Conservation (phyloP, 2,888 invertebrate genomes). For the Nymphalis polychloros region DNA sequence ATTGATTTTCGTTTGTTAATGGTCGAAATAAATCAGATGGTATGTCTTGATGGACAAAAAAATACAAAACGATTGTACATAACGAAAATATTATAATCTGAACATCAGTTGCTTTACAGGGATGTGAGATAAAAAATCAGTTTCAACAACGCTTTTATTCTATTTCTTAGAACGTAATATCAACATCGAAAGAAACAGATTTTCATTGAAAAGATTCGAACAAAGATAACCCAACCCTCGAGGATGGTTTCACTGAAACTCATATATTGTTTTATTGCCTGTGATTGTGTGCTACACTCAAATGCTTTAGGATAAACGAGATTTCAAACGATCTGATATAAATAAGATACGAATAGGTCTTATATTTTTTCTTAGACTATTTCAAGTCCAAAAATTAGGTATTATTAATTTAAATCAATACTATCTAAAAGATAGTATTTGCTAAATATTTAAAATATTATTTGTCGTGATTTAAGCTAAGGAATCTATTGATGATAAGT, state of each 20-base stretch:
- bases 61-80: no score
- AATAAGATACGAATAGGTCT: not conserved
- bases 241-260: not conserved
- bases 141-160: not conserved
- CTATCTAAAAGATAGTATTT: no score
- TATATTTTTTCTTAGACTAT: not conserved
- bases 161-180: not conserved
- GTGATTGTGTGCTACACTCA: constrained; percentile 1
- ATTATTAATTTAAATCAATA: no score
- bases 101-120: not conserved
- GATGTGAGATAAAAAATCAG: constrained; percentile 4
- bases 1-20: no score
- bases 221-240: constrained; percentile 2
- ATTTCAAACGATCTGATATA: not conserved
- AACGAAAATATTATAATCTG: not conserved
- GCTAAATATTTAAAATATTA: no score
- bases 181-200: constrained; percentile 9
- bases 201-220: constrained; percentile 7
- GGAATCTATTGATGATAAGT: no score
- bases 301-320: not conserved
- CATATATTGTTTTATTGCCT: constrained; percentile 1
- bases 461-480: no score
- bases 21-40: no score
- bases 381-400: not conserved
- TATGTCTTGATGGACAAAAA: no score